Evolutionary conservation across 2,113 vertebrate genomes (phyloP), one percentile per base, ranked within the genome.

Genomic region (Mobula hypostoma): DNA sequence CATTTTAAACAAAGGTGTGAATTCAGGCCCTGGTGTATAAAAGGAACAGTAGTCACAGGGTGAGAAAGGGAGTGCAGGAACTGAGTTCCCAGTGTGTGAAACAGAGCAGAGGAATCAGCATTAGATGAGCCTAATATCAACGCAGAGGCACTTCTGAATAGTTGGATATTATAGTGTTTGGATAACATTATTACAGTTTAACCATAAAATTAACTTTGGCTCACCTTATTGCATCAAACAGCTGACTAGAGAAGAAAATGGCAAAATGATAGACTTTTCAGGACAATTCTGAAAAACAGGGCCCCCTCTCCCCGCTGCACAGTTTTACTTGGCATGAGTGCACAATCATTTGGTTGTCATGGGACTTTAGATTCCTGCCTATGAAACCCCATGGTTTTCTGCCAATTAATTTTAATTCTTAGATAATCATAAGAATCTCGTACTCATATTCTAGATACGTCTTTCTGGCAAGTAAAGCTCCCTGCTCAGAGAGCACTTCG

Each of bases 361-460:
- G 14, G 12, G 78, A 15, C 14, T 77, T 36, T 14, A 32, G 12
- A 32, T 36, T 15, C n/a, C 0, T 79, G n/a, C n/a, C 6, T 79
- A 36, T 78, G 78, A 79, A 77, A 79, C 32, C 78, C 78, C 78
- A 79, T 36, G 78, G 78, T 79, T 79, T 79, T 79, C 32, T 36
- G 78, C 78, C 78, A 79, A 79, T 79, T 79, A 79, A 79, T 79
- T 79, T 79, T 36, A 79, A 15, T 79, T n/a, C n/a, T 36, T n/a
- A 36, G 32, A 32, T 32, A 79, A 79, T 82, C 79, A 82, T 19
- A 19, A 36, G 79, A 17, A 87, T 24, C 56, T 32, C 63, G 58
- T 58, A 63, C 48, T 85, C 83, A 87, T 9, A 87, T 29, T 61
- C 56, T 58, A 14, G 9, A 87, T 61, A 61, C 14, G 56, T 29